These are phyloP conservation scores for Catalaphyllia jardinei DNA, from an alignment of 64 coral and sea anemone species.

Conservation along the genomic window DNA sequence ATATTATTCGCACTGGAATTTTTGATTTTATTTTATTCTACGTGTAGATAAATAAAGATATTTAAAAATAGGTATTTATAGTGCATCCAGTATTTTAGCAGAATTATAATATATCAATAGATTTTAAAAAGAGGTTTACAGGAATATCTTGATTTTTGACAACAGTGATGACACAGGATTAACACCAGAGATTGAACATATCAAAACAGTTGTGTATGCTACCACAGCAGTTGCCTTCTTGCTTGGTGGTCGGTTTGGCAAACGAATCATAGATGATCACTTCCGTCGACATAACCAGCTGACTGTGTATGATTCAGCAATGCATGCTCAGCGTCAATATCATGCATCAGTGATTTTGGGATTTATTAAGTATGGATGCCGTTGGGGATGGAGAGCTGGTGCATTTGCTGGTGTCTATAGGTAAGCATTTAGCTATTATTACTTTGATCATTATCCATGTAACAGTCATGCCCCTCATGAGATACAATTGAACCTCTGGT, in stretches of 20 bases:
- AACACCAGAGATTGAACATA: slow-evolving; percentile 51
- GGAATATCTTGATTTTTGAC: background rate
- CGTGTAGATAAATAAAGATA: too few species aligned
- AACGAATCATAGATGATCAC: slow-evolving; percentile 45
- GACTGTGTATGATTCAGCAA: slow-evolving; percentile 60
- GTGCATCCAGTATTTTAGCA: too few species aligned
- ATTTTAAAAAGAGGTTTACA: too few species aligned
- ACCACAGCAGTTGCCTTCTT: slow-evolving; percentile 59
- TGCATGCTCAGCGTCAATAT: slow-evolving; percentile 68
- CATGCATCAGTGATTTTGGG: slow-evolving; percentile 53
- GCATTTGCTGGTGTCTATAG: slow-evolving; percentile 68
- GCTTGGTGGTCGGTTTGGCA: slow-evolving; percentile 73
- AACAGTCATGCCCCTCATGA: too few species aligned
- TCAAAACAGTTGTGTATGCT: slow-evolving; percentile 24
- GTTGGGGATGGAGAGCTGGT: slow-evolving; percentile 74
- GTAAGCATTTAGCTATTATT: background rate
- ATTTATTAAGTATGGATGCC: slow-evolving; percentile 65
- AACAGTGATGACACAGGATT: slow-evolving; percentile 4
- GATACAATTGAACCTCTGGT: too few species aligned
- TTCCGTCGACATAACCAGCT: slow-evolving; percentile 58
- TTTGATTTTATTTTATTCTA: too few species aligned
- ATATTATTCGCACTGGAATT: too few species aligned
- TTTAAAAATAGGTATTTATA: too few species aligned
- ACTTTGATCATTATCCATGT: too few species aligned
- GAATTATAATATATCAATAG: too few species aligned